These are phyloP conservation scores for Matsumyia berberina DNA, from an alignment of 2,888 invertebrate species.

Conservation along the genomic window DNA sequence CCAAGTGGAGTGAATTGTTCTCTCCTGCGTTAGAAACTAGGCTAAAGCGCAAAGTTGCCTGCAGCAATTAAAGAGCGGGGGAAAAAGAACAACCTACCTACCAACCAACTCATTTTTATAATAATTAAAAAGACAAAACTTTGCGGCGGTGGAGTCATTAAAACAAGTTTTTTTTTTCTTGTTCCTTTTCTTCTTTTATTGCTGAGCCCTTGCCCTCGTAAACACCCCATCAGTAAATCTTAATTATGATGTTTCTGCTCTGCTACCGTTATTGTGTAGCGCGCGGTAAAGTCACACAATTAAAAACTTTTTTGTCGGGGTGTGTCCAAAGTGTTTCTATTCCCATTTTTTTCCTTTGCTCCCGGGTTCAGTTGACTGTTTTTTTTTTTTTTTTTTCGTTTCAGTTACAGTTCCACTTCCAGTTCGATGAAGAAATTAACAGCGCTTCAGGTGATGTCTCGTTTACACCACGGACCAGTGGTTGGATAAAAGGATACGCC, in stretches of 20 bases:
- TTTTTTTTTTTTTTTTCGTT: slow-evolving; percentile 45
- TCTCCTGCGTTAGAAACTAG: neutral
- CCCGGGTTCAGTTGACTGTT: slow-evolving; percentile 39
- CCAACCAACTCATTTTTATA: slow-evolving; percentile 47
- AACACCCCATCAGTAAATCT: slow-evolving; percentile 53
- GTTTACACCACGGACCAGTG: slow-evolving; percentile 72
- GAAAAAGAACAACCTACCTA: slow-evolving; percentile 27
- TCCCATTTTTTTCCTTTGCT: slow-evolving; percentile 19
- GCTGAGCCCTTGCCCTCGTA: slow-evolving; percentile 1
- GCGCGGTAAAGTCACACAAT: slow-evolving; percentile 52
- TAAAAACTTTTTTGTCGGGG: slow-evolving; percentile 49
- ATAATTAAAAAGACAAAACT: slow-evolving; percentile 59
- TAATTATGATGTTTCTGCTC: slow-evolving; percentile 62
- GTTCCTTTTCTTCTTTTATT: slow-evolving; percentile 30
- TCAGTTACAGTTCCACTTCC: slow-evolving; percentile 56
- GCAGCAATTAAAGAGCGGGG: slow-evolving; percentile 44
- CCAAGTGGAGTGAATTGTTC: slow-evolving; percentile 8
- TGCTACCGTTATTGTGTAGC: slow-evolving; percentile 28
- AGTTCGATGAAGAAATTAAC: slow-evolving; percentile 75
- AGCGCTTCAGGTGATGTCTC: slow-evolving; percentile 74
- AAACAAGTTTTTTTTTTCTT: slow-evolving; percentile 33
- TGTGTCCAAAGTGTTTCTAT: slow-evolving; percentile 38
- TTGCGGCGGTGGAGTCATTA: slow-evolving; percentile 16
- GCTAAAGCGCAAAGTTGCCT: slow-evolving; percentile 24
- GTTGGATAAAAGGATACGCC: slow-evolving; percentile 63